Evolutionary conservation across 2,797 vertebrate species (phyloP).

Genomic region (Craterocephalus amniculus): DNA sequence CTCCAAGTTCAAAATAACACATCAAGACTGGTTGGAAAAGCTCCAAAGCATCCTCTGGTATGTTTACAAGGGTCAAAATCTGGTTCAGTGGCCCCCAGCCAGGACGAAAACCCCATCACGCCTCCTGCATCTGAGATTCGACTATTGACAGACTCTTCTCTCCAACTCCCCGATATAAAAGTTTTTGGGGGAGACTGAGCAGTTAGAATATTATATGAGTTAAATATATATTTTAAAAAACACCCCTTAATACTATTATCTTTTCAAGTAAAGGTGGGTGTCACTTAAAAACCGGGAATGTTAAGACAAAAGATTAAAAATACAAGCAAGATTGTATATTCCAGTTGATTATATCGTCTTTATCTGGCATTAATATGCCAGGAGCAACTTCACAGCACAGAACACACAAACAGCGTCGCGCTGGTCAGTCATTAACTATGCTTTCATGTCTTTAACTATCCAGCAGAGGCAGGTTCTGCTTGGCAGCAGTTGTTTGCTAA

Average conservation of each 20-base stretch:
- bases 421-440: constrained; percentile 72
- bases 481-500: constrained; percentile 66
- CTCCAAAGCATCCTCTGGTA: neutral
- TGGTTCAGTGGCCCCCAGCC: neutral
- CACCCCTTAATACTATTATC: neutral
- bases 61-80: neutral
- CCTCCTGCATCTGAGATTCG: neutral
- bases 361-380: neutral
- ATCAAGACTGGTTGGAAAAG: neutral
- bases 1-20: neutral
- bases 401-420: constrained; percentile 16
- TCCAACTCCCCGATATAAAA: neutral
- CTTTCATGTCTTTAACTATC: constrained; percentile 52
- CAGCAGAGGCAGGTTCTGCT: constrained; percentile 47
- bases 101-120: neutral
- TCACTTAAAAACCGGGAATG: too few relatives aligned
- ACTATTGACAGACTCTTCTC: neutral
- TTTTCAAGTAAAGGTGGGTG: neutral
- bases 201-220: neutral
- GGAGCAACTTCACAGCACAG: constrained; percentile 13
- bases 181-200: neutral
- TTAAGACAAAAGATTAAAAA: constrained; percentile 3
- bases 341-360: constrained; percentile 1
- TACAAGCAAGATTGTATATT: neutral
- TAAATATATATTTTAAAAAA: neutral